These are phyloP conservation scores for Formica selysi DNA, from an alignment of 1,140 invertebrate species.

Conservation along the genomic window DNA sequence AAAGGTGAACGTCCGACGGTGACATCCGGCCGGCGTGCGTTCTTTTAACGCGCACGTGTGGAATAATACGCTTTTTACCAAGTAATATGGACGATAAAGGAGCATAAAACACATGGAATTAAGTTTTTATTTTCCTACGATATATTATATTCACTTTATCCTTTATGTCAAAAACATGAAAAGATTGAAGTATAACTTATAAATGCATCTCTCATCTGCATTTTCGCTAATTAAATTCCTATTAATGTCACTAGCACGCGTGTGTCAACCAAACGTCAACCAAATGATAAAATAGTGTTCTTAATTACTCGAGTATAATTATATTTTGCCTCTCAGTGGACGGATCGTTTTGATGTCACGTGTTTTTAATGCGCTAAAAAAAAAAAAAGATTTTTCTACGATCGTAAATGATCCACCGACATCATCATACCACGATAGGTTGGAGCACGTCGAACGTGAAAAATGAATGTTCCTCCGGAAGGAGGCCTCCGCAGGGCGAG, in stretches of 20 bases:
- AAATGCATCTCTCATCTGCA: constrained; percentile 14
- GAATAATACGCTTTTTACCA: neutral
- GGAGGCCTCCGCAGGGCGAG: constrained; percentile 39
- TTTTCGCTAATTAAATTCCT: constrained; percentile 17
- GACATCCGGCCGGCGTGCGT: constrained; percentile 18
- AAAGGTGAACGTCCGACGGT: constrained; percentile 49
- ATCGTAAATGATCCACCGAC: neutral
- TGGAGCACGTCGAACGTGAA: constrained; percentile 51
- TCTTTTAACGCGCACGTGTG: constrained; percentile 16
- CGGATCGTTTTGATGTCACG: constrained; percentile 23
- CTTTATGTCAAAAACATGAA: too few species aligned
- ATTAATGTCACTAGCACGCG: constrained; percentile 30
- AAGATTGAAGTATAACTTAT: constrained; percentile 3
- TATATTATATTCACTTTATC: neutral
- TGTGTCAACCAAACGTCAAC: neutral
- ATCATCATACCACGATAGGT: neutral
- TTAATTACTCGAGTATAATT: constrained; percentile 51
- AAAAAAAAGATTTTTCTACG: neutral
- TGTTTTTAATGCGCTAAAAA: neutral
- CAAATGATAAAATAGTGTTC: neutral
- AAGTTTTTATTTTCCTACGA: too few species aligned
- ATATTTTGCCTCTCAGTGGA: neutral
- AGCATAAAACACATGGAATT: too few species aligned
- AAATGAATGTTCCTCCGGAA: constrained; percentile 52
- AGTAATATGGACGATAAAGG: too few species aligned